A percentile compares a stretch with the other conserved stretches of the same genome.
These are phyloP conservation scores for rat (Rattus norvegicus) DNA, from an alignment of 2,113 vertebrate genomes.

Conservation along the genomic window DNA sequence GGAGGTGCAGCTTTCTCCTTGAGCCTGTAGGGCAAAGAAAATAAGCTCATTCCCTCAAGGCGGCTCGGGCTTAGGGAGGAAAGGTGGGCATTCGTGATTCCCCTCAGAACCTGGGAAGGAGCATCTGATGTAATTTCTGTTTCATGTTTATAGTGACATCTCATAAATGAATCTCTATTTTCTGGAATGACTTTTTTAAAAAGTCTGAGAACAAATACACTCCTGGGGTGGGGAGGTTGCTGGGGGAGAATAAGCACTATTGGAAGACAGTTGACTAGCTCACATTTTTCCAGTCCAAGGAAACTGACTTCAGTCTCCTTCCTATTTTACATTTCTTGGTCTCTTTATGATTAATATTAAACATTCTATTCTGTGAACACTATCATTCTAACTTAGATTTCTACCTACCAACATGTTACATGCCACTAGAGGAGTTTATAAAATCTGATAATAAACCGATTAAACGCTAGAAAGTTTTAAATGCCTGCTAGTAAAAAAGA, in stretches of 20 bases:
- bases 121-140: slow-evolving; percentile 19
- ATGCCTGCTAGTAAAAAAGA: neutral
- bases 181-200: slow-evolving; percentile 5
- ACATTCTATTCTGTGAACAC: slow-evolving; percentile 7
- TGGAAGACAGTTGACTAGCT: slow-evolving; percentile 9
- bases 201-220: slow-evolving; percentile 26
- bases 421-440: neutral
- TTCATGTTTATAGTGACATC: slow-evolving; percentile 30
- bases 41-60: neutral
- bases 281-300: slow-evolving; percentile 6
- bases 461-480: neutral
- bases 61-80: slow-evolving; percentile 8
- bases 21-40: slow-evolving; percentile 58
- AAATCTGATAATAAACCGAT: slow-evolving; percentile 11
- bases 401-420: neutral
- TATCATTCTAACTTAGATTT: neutral
- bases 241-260: neutral
- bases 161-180: slow-evolving; percentile 55
- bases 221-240: neutral
- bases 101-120: neutral
- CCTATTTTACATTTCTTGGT: slow-evolving; percentile 37
- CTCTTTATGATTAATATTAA: slow-evolving; percentile 8
- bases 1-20: slow-evolving; percentile 53
- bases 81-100: neutral
- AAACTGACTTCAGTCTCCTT: slow-evolving; percentile 14